These are phyloP conservation scores for Caradrina kadenii DNA, from an alignment of 2,888 invertebrate genomes.

Conservation along the genomic window DNA sequence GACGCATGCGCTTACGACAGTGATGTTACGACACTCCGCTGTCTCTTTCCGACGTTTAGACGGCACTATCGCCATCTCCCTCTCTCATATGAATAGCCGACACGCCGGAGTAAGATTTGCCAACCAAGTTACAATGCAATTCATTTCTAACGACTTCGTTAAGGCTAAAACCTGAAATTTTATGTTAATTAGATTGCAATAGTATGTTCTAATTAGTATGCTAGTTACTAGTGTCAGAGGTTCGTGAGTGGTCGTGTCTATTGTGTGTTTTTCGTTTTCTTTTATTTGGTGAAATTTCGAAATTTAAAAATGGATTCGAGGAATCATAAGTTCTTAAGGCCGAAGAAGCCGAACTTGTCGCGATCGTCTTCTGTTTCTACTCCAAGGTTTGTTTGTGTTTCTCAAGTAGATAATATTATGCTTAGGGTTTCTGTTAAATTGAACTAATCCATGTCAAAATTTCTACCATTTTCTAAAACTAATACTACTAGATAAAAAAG, in stretches of 20 bases:
- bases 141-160: conserved; percentile 81
- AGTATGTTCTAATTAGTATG: conserved; percentile 83
- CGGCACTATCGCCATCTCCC: conserved; percentile 66
- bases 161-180: conserved; percentile 89
- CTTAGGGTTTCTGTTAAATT: neutral
- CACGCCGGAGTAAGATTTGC: conserved; percentile 78
- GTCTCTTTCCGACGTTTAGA: conserved; percentile 46
- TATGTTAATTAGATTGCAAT: conserved; percentile 88
- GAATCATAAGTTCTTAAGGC: conserved; percentile 79
- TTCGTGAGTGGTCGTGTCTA: conserved; percentile 83
- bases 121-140: conserved; percentile 77
- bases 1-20: conserved; percentile 76
- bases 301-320: conserved; percentile 82
- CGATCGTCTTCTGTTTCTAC: conserved; percentile 84
- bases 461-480: neutral
- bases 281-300: conserved; percentile 51
- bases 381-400: conserved; percentile 77
- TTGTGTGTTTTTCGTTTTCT: conserved; percentile 63
- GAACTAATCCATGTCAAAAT: too few relatives aligned
- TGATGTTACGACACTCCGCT: conserved; percentile 75
- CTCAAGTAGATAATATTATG: neutral
- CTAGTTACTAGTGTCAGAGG: conserved; percentile 82
- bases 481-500: too few relatives aligned
- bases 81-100: conserved; percentile 70
- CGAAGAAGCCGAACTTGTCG: conserved; percentile 78